Evolutionary conservation across 2,888 invertebrate genomes (phyloP).

Genomic region (Trimorus sp.): DNA sequence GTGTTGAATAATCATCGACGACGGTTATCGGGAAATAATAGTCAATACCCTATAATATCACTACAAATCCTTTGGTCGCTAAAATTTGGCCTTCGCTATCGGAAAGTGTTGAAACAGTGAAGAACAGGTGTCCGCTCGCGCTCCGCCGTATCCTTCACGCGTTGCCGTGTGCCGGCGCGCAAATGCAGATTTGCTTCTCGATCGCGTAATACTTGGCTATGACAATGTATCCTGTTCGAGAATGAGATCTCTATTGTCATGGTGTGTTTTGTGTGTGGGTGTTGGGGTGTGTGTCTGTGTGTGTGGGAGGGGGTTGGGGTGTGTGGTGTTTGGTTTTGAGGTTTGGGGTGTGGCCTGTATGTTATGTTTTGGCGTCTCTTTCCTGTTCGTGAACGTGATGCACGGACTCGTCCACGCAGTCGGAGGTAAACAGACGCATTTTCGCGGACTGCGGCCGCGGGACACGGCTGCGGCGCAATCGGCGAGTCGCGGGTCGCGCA

Average conservation of each 20-base stretch:
- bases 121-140: conserved; percentile 54
- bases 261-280: conserved; percentile 39
- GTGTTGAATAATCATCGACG: conserved; percentile 75
- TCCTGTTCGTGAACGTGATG: conserved; percentile 85
- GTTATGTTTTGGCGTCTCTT: conserved; percentile 73
- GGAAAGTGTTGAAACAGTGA: conserved; percentile 66
- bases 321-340: too few relatives aligned
- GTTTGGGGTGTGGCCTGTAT: too few relatives aligned
- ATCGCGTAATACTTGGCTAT: conserved; percentile 46
- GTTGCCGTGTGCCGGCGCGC: background rate
- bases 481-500: conserved; percentile 30
- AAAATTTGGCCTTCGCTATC: conserved; percentile 67
- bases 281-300: too few relatives aligned
- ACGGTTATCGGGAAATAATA: conserved; percentile 76
- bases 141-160: conserved; percentile 1
- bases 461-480: conserved; percentile 16
- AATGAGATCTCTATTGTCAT: conserved; percentile 67
- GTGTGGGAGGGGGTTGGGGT: too few relatives aligned
- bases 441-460: conserved; percentile 71
- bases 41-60: conserved; percentile 76
- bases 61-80: conserved; percentile 72
- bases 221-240: conserved; percentile 53
- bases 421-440: conserved; percentile 91
- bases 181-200: conserved; percentile 12
- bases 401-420: conserved; percentile 83